A percentile compares a stretch with the other conserved stretches of the same genome.
Conservation (phyloP, 37 sponge, comb jelly and placozoan genomes). For the Halisarca cf. caerulea region DNA sequence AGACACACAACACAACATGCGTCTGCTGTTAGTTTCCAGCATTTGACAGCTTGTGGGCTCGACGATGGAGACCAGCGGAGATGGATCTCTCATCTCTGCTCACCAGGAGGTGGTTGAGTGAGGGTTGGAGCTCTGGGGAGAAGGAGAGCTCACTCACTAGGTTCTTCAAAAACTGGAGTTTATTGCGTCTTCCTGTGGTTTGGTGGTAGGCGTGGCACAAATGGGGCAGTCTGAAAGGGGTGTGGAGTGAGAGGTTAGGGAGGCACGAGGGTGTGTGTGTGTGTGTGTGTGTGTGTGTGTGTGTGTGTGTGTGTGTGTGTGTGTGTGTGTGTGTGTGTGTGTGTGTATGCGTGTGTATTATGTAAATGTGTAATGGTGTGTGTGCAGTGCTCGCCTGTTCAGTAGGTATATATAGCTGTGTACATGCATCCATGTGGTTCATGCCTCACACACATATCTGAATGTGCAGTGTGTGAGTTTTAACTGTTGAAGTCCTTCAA, state of each 20-base stretch:
- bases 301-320: background rate
- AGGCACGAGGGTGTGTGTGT: background rate
- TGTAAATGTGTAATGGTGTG: background rate
- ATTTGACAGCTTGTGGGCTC: too few species aligned
- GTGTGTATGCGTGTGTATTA: background rate
- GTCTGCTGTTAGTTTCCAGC: too few species aligned
- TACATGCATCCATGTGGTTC: background rate
- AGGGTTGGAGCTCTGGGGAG: background rate
- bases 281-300: background rate
- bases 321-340: background rate
- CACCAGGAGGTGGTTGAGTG: too few species aligned
- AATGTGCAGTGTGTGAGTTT: too few species aligned
- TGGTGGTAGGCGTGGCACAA: conserved; percentile 11
- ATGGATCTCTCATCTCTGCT: too few species aligned
- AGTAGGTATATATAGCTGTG: background rate
- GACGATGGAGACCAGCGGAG: too few species aligned
- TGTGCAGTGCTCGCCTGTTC: background rate
- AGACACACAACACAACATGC: too few species aligned
- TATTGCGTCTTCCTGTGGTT: background rate
- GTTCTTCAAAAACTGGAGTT: background rate
- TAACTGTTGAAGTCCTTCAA: too few species aligned
- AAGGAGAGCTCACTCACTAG: background rate
- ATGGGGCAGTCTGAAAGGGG: background rate
- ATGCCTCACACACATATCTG: too few species aligned
- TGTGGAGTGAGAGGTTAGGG: too few species aligned